phyloP scores from a whole-genome alignment of 2,797 vertebrate species.

The Mormyrops boulengeri region DNA sequence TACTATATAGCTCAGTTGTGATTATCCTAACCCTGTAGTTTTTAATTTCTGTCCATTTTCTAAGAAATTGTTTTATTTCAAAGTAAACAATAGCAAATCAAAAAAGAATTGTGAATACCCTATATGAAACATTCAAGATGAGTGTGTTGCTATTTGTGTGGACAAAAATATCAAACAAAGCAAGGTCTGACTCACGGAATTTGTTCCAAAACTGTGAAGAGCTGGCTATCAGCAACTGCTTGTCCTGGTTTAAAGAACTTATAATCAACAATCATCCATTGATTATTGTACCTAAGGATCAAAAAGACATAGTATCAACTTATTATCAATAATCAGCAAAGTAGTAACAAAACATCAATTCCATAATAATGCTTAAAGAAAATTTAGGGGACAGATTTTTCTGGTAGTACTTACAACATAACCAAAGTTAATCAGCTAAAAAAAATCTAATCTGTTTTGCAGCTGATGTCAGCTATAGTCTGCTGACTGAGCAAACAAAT shows the following conservation, averaged over 20 bases:
- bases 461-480: background rate
- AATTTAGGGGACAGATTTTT: background rate
- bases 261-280: slow-evolving; percentile 97
- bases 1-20: background rate
- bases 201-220: slow-evolving; percentile 85
- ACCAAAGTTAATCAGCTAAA: background rate
- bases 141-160: background rate
- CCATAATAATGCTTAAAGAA: background rate
- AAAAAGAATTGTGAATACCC: background rate
- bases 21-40: background rate
- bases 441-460: background rate
- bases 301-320: background rate
- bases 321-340: background rate
- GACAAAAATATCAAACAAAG: background rate
- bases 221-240: slow-evolving; percentile 32
- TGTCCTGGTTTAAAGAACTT: slow-evolving; percentile 66
- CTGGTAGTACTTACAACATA: background rate
- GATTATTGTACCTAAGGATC: slow-evolving; percentile 79
- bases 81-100: background rate
- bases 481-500: background rate
- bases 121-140: background rate
- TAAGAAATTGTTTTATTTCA: background rate
- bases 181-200: slow-evolving; percentile 74
- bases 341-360: background rate
- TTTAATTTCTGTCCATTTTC: background rate